These are phyloP conservation scores for Lycophotia porphyrea DNA, from an alignment of 2,888 invertebrate species.

Conservation along the genomic window DNA sequence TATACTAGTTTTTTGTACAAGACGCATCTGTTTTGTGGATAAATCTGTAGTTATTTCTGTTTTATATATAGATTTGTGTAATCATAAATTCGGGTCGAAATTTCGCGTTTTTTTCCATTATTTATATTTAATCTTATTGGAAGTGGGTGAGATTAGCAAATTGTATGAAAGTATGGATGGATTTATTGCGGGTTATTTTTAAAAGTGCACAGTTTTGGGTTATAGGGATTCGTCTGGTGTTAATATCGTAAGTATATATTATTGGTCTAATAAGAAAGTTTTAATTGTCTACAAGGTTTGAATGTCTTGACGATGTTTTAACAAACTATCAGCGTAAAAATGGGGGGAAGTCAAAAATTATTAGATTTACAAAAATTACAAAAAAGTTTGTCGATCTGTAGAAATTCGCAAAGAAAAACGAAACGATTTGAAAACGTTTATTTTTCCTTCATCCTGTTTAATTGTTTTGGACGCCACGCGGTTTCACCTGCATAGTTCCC, in stretches of 20 bases:
- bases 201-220: neutral
- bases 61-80: slow-evolving; percentile 43
- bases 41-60: slow-evolving; percentile 30
- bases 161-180: slow-evolving; percentile 6
- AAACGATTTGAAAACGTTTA: too few species aligned
- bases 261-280: neutral
- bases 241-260: too few species aligned
- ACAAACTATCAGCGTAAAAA: too few species aligned
- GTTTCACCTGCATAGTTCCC: too few species aligned
- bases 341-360: too few species aligned
- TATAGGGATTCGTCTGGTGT: neutral
- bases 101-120: slow-evolving; percentile 9
- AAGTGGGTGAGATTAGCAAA: slow-evolving; percentile 30
- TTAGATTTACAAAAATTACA: too few species aligned
- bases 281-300: neutral
- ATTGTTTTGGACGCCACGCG: too few species aligned
- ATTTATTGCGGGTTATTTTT: slow-evolving; percentile 1
- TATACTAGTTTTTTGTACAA: slow-evolving; percentile 39
- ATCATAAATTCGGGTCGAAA: slow-evolving; percentile 38
- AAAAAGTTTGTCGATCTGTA: too few species aligned
- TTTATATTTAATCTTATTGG: slow-evolving; percentile 27
- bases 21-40: slow-evolving; percentile 54
- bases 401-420: too few species aligned
- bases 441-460: too few species aligned
- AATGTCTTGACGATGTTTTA: neutral